These are phyloP conservation scores for Scotopteryx bipunctaria DNA, from an alignment of 2,888 invertebrate species.

Conservation along the genomic window DNA sequence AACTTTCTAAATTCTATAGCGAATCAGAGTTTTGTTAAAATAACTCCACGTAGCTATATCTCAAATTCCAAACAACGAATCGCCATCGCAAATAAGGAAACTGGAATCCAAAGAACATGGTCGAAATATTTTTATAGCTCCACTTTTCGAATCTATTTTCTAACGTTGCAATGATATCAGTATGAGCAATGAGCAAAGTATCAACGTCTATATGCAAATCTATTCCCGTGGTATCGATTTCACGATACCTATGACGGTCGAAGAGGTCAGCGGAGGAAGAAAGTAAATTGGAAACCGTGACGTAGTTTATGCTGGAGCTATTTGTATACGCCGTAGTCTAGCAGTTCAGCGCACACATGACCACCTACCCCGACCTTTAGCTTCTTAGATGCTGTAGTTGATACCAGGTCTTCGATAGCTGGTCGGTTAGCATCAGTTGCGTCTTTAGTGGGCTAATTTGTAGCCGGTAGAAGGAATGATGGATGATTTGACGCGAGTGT, in stretches of 20 bases:
- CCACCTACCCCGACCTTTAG: constrained; percentile 22
- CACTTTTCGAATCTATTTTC: constrained; percentile 13
- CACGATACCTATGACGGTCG: constrained; percentile 55
- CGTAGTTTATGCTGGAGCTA: constrained; percentile 57
- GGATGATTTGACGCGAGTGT: constrained; percentile 72
- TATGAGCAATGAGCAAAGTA: constrained; percentile 23
- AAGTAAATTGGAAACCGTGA: constrained; percentile 74
- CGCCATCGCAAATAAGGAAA: constrained; percentile 31
- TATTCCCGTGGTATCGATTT: constrained; percentile 59
- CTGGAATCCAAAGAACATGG: constrained; percentile 19
- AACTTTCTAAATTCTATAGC: constrained; percentile 5
- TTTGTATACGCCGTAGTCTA: constrained; percentile 72
- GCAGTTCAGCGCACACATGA: constrained; percentile 48
- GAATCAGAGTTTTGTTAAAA: neutral
- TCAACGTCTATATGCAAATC: constrained; percentile 55
- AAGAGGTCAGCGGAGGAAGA: constrained; percentile 64
- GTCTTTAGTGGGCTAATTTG: constrained; percentile 74
- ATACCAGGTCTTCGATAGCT: constrained; percentile 37
- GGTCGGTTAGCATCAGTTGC: constrained; percentile 57
- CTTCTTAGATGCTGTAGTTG: neutral
- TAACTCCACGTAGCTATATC: neutral
- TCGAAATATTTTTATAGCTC: constrained; percentile 26
- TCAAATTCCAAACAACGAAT: constrained; percentile 1
- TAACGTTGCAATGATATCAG: constrained; percentile 9
- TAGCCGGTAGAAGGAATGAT: constrained; percentile 68